Evolutionary conservation across 2,888 invertebrate species (phyloP), one percentile per base, ranked within the genome.

Genomic region (Byasa hedistus): DNA sequence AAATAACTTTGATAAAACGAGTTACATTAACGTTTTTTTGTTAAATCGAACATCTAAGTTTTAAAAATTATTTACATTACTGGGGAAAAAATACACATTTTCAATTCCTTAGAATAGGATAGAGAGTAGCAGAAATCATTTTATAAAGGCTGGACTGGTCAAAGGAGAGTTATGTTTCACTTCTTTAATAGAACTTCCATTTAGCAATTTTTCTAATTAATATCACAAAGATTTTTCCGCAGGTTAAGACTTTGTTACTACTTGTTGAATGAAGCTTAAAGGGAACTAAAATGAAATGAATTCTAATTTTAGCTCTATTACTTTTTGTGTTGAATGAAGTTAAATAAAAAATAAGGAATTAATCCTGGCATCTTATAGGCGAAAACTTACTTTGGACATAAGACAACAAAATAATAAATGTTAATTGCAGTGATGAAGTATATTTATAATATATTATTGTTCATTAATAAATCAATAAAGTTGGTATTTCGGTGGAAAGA

Each of bases 141-240:
- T 48, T 48, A 48, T n/a, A n/a, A n/a, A 48, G 8, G n/a, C 48
- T 48, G 7, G 19, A n/a, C 48, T 36, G n/a, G 3, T n/a, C 48
- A 19, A 48, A 48, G n/a, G 48, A n/a, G 48, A 48, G 1, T 48
- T n/a, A 48, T 48, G 19, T 48, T 48, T 48, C 3, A 15, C 48
- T 19, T 17, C 19, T 48, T 48, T 48, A 48, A 5, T 48, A n/a
- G n/a, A n/a, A 48, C 48, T 48, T 48, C 5, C 5, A 48, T n/a
- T 48, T 39, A 0, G 48, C 48, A 48, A 48, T 48, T 48, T 48
- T 51, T 60, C 51, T 60, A 51, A 27, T 19, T 27, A 21, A n/a
- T 60, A 27, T 51, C 27, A 51, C 48, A 48, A 48, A 48, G n/a
- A 48, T 48, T 48, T 48, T 48, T 48, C 48, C 48, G n/a, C 48